Percentiles rank a stretch among this genome's conserved stretches.
phyloP scores from a whole-genome alignment of 1,140 invertebrate genomes.

The Lepidotrigona ventralis region DNA sequence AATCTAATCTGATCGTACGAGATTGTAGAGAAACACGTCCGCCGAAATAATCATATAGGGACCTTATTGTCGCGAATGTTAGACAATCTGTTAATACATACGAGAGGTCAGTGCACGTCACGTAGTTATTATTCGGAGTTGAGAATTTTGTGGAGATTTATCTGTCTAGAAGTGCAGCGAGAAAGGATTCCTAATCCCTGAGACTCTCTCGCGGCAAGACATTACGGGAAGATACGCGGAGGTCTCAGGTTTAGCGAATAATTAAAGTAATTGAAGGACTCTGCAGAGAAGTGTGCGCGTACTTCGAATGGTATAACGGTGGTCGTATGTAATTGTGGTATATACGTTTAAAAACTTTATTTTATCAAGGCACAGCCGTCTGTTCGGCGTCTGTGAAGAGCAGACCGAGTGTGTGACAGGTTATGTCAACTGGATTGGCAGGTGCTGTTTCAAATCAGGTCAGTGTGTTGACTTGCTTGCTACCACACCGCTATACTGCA shows the following conservation, averaged over 20 bases:
- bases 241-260: constrained; percentile 45
- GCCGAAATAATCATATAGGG: constrained; percentile 19
- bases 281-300: constrained; percentile 31
- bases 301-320: constrained; percentile 36
- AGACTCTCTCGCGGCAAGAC: constrained; percentile 59
- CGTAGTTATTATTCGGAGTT: constrained; percentile 72
- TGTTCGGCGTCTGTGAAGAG: constrained; percentile 48
- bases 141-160: constrained; percentile 62
- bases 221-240: constrained; percentile 51
- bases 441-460: constrained; percentile 77
- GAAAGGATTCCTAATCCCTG: constrained; percentile 46
- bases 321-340: constrained; percentile 45
- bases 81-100: constrained; percentile 50
- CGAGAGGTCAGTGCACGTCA: constrained; percentile 77
- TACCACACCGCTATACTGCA: constrained; percentile 54
- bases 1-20: not conserved
- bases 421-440: constrained; percentile 79
- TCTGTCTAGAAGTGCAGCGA: constrained; percentile 51
- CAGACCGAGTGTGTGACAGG: constrained; percentile 70
- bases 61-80: constrained; percentile 33
- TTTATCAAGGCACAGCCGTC: constrained; percentile 50
- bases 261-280: not conserved
- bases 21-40: not conserved
- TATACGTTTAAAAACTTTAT: constrained; percentile 41
- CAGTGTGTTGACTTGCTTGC: constrained; percentile 69